Conservation (phyloP, 1,140 invertebrate genomes). For the Periplaneta americana region DNA sequence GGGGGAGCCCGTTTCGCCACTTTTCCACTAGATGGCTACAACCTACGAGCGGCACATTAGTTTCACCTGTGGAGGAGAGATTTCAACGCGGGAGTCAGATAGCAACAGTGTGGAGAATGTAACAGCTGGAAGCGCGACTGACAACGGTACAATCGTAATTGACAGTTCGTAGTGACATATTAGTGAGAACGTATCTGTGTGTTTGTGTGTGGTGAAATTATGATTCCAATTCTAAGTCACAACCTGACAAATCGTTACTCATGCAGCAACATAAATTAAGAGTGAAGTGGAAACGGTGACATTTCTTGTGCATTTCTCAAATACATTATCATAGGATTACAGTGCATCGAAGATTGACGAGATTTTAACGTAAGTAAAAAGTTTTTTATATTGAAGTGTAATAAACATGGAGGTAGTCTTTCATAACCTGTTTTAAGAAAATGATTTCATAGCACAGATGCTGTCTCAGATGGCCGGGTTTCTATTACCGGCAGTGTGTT, state of each 20-base stretch:
- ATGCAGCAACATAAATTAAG: background rate
- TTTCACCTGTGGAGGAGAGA: background rate
- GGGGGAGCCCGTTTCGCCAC: background rate
- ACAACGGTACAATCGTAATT: background rate
- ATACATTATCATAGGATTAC: background rate
- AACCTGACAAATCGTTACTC: background rate
- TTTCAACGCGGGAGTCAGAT: background rate
- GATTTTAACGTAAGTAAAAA: background rate
- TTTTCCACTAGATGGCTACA: background rate
- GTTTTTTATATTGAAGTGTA: no score
- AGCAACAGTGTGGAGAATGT: background rate
- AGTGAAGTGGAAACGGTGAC: background rate
- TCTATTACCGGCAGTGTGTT: no score
- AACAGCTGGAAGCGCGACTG: background rate
- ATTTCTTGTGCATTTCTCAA: background rate
- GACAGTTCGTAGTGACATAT: background rate
- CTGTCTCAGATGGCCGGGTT: no score
- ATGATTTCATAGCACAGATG: no score
- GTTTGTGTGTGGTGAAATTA: background rate
- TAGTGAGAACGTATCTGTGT: background rate
- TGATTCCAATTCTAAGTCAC: background rate
- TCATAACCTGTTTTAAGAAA: no score
- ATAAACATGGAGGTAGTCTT: no score
- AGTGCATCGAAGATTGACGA: background rate
- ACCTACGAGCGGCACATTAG: no score